Evolutionary conservation across 92 coral and sea anemone genomes (phyloP).

Genomic region (Epizoanthus fatuus): DNA sequence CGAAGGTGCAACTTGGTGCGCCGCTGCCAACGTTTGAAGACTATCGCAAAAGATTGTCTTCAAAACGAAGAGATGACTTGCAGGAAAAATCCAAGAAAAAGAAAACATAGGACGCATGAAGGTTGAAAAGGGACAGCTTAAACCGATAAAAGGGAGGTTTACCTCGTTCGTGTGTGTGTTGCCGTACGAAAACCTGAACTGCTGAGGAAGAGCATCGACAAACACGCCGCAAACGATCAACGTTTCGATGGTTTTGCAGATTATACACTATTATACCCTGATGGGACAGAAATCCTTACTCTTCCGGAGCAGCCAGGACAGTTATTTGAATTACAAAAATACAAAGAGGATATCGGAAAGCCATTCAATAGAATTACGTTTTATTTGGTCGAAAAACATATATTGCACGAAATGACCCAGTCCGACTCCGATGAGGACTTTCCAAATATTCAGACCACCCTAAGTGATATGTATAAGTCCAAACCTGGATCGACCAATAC

Average conservation of each 20-base stretch:
- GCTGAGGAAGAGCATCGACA: conserved; percentile 16
- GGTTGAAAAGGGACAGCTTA: conserved; percentile 27
- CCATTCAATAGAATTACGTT: conserved; percentile 36
- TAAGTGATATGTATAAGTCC: not conserved
- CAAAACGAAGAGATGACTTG: not conserved
- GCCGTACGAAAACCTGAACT: conserved; percentile 29
- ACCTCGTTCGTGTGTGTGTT: conserved; percentile 35
- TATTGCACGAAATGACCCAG: not conserved
- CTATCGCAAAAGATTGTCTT: not conserved
- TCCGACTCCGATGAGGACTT: conserved; percentile 19
- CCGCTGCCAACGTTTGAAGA: not conserved
- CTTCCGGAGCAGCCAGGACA: conserved; percentile 48
- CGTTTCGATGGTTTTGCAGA: conserved; percentile 17
- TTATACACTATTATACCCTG: conserved; percentile 45
- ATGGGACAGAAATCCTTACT: conserved; percentile 53
- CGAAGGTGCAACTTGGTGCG: not conserved
- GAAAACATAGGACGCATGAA: conserved; percentile 47
- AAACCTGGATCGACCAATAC: conserved; percentile 15
- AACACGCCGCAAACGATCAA: conserved; percentile 47
- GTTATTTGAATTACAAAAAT: conserved; percentile 44
- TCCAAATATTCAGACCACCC: not conserved
- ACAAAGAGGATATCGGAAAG: conserved; percentile 51
- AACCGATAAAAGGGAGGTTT: conserved; percentile 46
- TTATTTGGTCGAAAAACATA: conserved; percentile 21
- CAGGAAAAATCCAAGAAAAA: conserved; percentile 36